Evolutionary conservation across 2,113 vertebrate genomes (phyloP), one percentile per base, ranked within the genome.

Genomic region (Pollimyrus isidori): DNA sequence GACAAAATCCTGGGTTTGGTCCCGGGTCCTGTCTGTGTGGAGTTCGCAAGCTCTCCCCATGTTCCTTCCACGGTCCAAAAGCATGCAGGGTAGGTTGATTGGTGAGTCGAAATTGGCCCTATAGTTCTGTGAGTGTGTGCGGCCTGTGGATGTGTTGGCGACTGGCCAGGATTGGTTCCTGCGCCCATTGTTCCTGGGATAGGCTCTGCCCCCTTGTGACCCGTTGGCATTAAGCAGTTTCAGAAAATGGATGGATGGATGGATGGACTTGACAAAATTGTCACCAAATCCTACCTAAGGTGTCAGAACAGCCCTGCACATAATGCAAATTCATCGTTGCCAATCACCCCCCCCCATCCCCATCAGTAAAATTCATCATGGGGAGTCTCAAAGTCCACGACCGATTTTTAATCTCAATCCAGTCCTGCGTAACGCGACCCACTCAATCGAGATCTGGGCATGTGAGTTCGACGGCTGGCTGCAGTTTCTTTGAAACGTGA

Each of bases 401-500:
- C n/a, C 1, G n/a, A 69, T 69, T 69, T 69, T 69, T 69, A 13
- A 69, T 69, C 62, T 69, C 62, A 30, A 26, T 69, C n/a, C 62
- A 4, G n/a, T n/a, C 89, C 91, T 94, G 93, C 93, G 90, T 93
- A 94, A 91, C 91, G 89, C 52, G 86, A 94, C 94, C 93, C 92
- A 93, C 93, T 90, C 94, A 94, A 94, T 94, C 94, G 94, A 95
- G 94, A 95, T 94, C 84, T 92, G 94, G 93, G 94, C 93, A 93
- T 93, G 93, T 92, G 93, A 91, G 90, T 94, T 90, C 88, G 80
- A 69, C 1, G 62, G 10, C n/a, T 30, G n/a, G 62, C 76, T 88
- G 35, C 21, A 56, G 82, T 90, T 89, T 85, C 15, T 87, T 92
- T 91, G 80, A 93, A 93, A 93, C 89, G 89, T 94, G 93, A 89